Conservation (phyloP, 2,113 vertebrate genomes). For the Tichodroma muraria region DNA sequence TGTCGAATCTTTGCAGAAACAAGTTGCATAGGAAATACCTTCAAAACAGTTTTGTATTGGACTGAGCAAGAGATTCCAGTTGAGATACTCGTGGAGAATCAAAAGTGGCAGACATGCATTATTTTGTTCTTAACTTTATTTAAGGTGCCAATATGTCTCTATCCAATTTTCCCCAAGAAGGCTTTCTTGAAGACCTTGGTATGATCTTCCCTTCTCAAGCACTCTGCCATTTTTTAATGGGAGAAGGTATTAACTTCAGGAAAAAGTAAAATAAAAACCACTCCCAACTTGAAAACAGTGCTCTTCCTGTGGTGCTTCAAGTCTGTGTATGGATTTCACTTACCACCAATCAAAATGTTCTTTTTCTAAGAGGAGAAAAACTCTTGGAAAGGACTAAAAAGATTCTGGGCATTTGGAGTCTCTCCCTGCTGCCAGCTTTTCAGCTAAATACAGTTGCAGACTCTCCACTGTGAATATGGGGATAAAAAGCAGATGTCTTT, state of each 20-base stretch:
- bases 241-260: not conserved
- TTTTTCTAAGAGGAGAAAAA: not conserved
- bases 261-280: not conserved
- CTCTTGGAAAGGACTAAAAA: not conserved
- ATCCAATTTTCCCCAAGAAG: not conserved
- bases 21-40: not conserved
- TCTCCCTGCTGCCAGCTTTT: not conserved
- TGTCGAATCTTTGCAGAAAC: not conserved
- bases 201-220: not conserved
- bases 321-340: not conserved
- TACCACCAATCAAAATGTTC: not conserved
- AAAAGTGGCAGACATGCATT: not conserved
- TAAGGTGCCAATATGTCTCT: not conserved
- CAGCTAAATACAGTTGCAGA: not conserved
- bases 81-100: not conserved
- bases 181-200: not conserved
- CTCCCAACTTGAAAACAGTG: not conserved
- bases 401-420: not conserved
- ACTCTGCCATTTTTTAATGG: not conserved
- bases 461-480: not conserved
- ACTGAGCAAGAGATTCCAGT: not conserved
- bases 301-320: not conserved
- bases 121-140: not conserved
- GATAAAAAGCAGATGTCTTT: constrained; percentile 19
- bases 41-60: not conserved